These are phyloP conservation scores for Lycia hirtaria DNA, from an alignment of 2,888 invertebrate species.

Conservation along the genomic window DNA sequence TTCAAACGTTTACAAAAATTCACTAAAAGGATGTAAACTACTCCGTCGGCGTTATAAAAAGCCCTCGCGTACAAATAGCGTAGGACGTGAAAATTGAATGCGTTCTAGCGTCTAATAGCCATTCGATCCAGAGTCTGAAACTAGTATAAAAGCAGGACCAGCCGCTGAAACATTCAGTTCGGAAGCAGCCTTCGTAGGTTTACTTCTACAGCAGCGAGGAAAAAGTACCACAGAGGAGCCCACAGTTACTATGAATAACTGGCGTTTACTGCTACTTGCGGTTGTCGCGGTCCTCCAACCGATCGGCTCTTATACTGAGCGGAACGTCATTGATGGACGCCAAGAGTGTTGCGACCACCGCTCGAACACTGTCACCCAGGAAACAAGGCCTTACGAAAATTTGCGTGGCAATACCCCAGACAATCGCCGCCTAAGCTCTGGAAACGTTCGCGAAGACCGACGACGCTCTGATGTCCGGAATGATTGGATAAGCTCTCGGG, in stretches of 20 bases:
- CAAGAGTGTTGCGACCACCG: conserved; percentile 62
- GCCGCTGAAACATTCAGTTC: conserved; percentile 60
- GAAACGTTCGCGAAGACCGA: conserved; percentile 43
- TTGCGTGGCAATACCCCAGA: conserved; percentile 22
- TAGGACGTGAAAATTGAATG: conserved; percentile 79
- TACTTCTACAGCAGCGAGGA: conserved; percentile 59
- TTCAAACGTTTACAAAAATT: too few species aligned
- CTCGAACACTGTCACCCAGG: conserved; percentile 40
- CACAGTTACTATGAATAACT: conserved; percentile 81
- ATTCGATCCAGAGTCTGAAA: conserved; percentile 57
- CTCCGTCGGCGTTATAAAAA: conserved; percentile 32
- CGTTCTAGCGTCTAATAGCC: conserved; percentile 78
- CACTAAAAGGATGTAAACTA: conserved; percentile 47
- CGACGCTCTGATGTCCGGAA: conserved; percentile 48
- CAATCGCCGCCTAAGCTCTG: conserved; percentile 31
- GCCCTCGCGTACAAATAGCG: conserved; percentile 60
- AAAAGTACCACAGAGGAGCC: conserved; percentile 50
- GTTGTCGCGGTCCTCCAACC: conserved; percentile 72
- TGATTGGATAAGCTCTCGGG: conserved; percentile 26
- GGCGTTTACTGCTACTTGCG: conserved; percentile 77
- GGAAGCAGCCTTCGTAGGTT: conserved; percentile 65
- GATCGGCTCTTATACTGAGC: conserved; percentile 65
- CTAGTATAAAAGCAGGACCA: conserved; percentile 65
- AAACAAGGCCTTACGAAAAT: conserved; percentile 47
- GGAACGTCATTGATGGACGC: conserved; percentile 74